These are phyloP conservation scores for Caenorhabditis sulstoni DNA, from an alignment of 2,888 invertebrate species.

Conservation along the genomic window DNA sequence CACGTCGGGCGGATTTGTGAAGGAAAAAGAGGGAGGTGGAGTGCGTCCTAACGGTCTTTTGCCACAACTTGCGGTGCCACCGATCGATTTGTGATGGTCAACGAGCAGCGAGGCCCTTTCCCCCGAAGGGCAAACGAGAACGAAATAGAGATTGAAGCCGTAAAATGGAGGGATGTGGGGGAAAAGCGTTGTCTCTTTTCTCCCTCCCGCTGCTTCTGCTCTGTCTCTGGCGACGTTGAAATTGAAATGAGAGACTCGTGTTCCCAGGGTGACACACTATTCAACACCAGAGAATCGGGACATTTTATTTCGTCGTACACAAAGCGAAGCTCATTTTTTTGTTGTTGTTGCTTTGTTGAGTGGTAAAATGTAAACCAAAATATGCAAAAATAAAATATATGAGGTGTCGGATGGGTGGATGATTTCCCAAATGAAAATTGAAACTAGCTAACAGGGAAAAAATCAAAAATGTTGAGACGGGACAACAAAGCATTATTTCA, in stretches of 20 bases:
- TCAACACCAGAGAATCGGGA: slow-evolving; percentile 7
- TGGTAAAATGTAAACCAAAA: neutral
- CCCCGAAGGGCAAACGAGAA: slow-evolving; percentile 11
- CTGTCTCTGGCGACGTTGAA: neutral
- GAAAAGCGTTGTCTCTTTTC: slow-evolving; percentile 10
- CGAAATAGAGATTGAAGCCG: slow-evolving; percentile 22
- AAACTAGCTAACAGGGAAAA: slow-evolving; percentile 5
- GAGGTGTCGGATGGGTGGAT: neutral
- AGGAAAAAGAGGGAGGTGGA: slow-evolving; percentile 31
- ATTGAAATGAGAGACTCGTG: slow-evolving; percentile 16
- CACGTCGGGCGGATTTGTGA: slow-evolving; percentile 54
- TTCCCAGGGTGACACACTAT: slow-evolving; percentile 41
- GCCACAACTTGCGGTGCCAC: slow-evolving; percentile 35
- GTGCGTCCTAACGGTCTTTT: slow-evolving; percentile 29
- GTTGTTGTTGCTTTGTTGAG: slow-evolving; percentile 9
- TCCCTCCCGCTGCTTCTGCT: neutral
- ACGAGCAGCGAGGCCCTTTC: slow-evolving; percentile 11
- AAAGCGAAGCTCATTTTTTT: neutral
- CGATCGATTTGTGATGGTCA: slow-evolving; percentile 48
- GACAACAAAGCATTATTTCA: slow-evolving; percentile 2
- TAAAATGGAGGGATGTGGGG: slow-evolving; percentile 28
- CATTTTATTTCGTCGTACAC: no score
- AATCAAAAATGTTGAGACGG: neutral
- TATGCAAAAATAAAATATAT: slow-evolving; percentile 10
- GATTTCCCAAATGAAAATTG: slow-evolving; percentile 4